These are phyloP conservation scores for Epinephelus malabaricus DNA, from an alignment of 2,797 vertebrate genomes.

Conservation along the genomic window DNA sequence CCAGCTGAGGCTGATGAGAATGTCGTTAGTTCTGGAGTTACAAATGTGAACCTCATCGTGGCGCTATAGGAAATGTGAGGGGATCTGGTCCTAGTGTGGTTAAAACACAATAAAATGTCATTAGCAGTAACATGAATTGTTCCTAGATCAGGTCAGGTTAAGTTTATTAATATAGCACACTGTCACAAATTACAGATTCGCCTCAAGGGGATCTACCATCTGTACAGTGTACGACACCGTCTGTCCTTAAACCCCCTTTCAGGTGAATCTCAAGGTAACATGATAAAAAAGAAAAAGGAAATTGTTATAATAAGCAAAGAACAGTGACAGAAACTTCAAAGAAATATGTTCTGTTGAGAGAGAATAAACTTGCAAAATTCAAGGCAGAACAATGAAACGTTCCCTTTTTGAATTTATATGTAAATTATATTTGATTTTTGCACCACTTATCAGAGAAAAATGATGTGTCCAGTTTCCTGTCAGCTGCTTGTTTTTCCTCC, in stretches of 20 bases:
- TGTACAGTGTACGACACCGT: background rate
- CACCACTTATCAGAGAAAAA: background rate
- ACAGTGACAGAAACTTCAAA: background rate
- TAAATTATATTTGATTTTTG: background rate
- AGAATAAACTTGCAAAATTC: background rate
- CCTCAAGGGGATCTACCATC: background rate
- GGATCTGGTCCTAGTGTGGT: background rate
- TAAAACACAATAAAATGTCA: background rate
- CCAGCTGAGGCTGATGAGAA: background rate
- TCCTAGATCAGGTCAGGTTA: too few relatives aligned
- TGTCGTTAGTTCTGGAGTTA: too few relatives aligned
- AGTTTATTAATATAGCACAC: too few relatives aligned
- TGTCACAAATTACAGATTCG: background rate
- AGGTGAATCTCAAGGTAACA: background rate
- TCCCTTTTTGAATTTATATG: background rate
- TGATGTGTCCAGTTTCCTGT: background rate
- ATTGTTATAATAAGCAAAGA: background rate
- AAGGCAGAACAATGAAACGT: background rate
- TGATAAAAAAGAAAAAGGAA: background rate
- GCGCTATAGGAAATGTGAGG: background rate
- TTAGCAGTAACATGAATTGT: too few relatives aligned
- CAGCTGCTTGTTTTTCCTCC: background rate
- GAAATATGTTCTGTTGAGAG: background rate
- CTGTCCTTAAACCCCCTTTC: background rate
- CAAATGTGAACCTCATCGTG: background rate